Evolutionary conservation across 2,888 invertebrate genomes (phyloP).

Genomic region (Philereme vetulata): DNA sequence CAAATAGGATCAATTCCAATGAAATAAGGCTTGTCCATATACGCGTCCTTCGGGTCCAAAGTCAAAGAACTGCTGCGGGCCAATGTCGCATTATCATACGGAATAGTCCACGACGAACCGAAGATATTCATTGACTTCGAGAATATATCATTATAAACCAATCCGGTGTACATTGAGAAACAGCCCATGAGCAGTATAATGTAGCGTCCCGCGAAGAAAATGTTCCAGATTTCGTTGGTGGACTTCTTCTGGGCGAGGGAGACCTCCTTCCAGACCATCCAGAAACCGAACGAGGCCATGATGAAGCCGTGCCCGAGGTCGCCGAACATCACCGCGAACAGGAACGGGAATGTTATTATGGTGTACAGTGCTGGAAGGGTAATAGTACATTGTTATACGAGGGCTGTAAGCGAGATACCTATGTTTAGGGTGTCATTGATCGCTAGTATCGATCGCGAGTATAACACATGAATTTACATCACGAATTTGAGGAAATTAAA

Average conservation of each 20-base stretch:
- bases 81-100: conserved; percentile 82
- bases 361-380: conserved; percentile 89
- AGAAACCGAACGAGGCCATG: conserved; percentile 90
- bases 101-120: conserved; percentile 91
- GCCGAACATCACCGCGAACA: conserved; percentile 98
- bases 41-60: conserved; percentile 85
- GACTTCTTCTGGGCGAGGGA: conserved; percentile 87
- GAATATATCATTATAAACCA: conserved; percentile 98
- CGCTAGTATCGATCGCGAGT: no score
- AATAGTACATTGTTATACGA: no score
- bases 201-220: conserved; percentile 98
- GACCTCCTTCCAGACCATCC: conserved; percentile 92
- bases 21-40: conserved; percentile 89
- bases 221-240: conserved; percentile 96
- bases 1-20: conserved; percentile 93
- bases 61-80: conserved; percentile 76
- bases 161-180: conserved; percentile 98
- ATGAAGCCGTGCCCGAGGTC: conserved; percentile 96
- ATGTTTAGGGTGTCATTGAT: no score
- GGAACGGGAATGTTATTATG: conserved; percentile 96
- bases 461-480: no score
- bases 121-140: conserved; percentile 98
- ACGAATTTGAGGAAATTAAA: no score
- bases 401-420: no score
- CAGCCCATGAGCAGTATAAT: conserved; percentile 98